phyloP scores from a whole-genome alignment of 1,140 invertebrate genomes.

The Drosophila ironensis region DNA sequence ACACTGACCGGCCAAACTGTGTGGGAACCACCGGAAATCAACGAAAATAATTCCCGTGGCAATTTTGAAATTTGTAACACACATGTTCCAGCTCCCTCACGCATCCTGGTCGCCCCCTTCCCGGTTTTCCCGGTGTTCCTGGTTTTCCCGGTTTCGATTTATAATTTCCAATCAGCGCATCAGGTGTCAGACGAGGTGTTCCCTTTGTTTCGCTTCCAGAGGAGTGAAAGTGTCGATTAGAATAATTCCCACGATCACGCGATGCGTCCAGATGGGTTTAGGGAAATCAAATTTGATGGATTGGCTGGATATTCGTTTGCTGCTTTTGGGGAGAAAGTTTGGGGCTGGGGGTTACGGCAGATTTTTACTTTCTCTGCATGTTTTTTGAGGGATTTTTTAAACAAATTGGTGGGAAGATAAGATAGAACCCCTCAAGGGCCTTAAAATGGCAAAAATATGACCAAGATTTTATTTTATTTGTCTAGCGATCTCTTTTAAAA shows the following conservation, averaged over 20 bases:
- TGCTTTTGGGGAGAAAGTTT: background rate
- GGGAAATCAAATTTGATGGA: conserved; percentile 10
- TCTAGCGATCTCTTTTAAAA: no score
- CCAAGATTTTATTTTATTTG: no score
- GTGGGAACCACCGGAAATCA: conserved; percentile 52
- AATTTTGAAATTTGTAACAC: conserved; percentile 70
- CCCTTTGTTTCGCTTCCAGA: no score
- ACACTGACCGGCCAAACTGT: background rate
- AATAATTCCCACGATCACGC: conserved; percentile 40
- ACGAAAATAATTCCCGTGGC: conserved; percentile 4
- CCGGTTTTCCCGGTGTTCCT: background rate
- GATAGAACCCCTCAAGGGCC: no score
- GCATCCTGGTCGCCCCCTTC: background rate
- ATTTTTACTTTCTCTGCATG: no score
- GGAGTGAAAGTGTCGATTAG: conserved; percentile 28
- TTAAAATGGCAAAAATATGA: no score
- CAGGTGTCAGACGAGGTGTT: conserved; percentile 18
- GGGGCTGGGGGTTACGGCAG: no score
- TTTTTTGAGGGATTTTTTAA: no score
- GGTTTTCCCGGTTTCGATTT: conserved; percentile 50
- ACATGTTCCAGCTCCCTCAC: conserved; percentile 41
- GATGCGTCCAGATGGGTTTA: conserved; percentile 10
- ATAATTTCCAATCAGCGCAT: conserved; percentile 30
- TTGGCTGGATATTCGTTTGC: no score
- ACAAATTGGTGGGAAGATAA: no score